Evolutionary conservation across 2,888 invertebrate species (phyloP).

Genomic region (Megamerina dolium): DNA sequence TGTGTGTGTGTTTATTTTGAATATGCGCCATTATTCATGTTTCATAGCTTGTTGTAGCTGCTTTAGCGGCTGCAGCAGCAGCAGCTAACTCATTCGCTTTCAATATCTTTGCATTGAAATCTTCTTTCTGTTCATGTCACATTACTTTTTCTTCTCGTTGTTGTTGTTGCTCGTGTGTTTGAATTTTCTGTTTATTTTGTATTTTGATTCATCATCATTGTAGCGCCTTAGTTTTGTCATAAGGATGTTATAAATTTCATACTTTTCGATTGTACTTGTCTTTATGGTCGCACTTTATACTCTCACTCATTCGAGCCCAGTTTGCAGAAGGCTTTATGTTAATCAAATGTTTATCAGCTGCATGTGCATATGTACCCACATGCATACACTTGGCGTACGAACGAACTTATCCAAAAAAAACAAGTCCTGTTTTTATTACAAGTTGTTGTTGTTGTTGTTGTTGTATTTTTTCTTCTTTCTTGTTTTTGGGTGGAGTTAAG

Average conservation of each 20-base stretch:
- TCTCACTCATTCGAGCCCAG: no score
- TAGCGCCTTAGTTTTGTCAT: neutral
- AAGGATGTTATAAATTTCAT: neutral
- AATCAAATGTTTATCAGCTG: no score
- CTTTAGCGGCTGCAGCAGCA: no score
- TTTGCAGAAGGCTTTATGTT: no score
- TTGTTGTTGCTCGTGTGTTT: constrained; percentile 20
- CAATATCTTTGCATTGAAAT: constrained; percentile 3
- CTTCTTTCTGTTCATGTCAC: constrained; percentile 1
- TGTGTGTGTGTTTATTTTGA: neutral
- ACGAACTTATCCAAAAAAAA: no score
- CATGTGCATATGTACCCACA: no score
- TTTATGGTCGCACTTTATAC: neutral
- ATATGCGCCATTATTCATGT: constrained; percentile 18
- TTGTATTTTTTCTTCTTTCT: no score
- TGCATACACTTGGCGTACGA: no score
- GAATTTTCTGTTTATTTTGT: neutral
- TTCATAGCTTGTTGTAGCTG: constrained; percentile 11
- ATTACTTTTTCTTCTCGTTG: neutral
- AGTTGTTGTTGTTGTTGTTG: no score
- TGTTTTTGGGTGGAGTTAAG: constrained; percentile 10
- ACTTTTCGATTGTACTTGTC: neutral
- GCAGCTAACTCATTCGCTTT: neutral
- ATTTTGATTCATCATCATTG: neutral
- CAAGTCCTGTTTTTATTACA: no score